These are phyloP conservation scores for Pipra filicauda DNA, from an alignment of 2,113 vertebrate species.

Conservation along the genomic window DNA sequence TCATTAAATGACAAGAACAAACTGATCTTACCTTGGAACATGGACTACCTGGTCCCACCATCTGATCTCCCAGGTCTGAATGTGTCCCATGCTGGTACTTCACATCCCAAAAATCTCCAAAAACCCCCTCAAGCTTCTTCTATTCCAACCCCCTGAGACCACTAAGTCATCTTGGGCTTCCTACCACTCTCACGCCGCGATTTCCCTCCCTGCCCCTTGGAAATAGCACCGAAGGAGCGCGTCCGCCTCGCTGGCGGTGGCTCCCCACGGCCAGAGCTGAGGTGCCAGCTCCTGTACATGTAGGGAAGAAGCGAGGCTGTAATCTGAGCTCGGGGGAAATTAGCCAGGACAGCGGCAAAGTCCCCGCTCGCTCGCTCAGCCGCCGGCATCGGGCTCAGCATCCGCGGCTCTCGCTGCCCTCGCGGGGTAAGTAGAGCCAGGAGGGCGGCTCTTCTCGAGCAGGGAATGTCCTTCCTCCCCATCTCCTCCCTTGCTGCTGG, in stretches of 20 bases:
- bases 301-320: conserved; percentile 49
- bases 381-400: not conserved
- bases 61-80: not conserved
- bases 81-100: not conserved
- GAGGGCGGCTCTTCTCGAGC: not conserved
- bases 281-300: conserved; percentile 42
- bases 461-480: not conserved
- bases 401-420: not conserved
- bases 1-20: not conserved
- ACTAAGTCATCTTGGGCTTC: not conserved
- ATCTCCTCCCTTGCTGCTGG: not conserved
- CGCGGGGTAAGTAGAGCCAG: not conserved
- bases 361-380: not conserved
- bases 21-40: not conserved
- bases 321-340: conserved; percentile 26
- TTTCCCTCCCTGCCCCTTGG: not conserved
- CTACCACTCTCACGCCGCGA: rapidly evolving
- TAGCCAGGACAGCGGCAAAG: not conserved
- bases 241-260: not conserved
- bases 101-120: not conserved
- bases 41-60: not conserved
- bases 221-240: not conserved
- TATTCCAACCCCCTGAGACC: not conserved
- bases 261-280: not conserved
- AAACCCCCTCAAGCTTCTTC: not conserved